phyloP scores from a whole-genome alignment of 1,140 invertebrate genomes.

The Notospermus geniculatus region DNA sequence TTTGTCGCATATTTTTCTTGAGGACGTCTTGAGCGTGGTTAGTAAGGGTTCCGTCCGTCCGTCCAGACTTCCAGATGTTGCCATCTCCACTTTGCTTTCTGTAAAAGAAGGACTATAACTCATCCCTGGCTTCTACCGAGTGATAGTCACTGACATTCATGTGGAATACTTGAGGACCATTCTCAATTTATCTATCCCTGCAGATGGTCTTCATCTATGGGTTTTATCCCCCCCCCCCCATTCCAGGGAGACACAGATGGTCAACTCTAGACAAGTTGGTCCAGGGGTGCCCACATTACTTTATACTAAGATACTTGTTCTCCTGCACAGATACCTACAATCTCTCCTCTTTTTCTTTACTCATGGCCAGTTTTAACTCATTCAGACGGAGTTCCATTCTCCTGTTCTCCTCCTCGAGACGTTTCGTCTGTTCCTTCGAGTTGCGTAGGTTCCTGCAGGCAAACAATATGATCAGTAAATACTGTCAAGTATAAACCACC shows the following conservation, averaged over 20 bases:
- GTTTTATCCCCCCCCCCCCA: too few species aligned
- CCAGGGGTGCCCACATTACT: too few species aligned
- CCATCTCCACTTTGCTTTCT: constrained; percentile 45
- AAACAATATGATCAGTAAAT: not conserved
- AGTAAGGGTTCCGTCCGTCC: constrained; percentile 39
- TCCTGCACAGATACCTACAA: constrained; percentile 38
- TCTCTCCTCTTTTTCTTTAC: constrained; percentile 51
- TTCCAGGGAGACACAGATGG: too few species aligned
- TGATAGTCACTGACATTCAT: too few species aligned
- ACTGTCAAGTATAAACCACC: too few species aligned
- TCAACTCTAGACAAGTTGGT: too few species aligned
- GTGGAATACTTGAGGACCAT: too few species aligned
- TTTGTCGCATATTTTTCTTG: constrained; percentile 14
- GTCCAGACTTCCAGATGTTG: constrained; percentile 44
- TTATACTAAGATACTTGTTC: too few species aligned
- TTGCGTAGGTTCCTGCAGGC: constrained; percentile 39
- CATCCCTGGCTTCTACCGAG: too few species aligned
- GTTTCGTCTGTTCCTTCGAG: constrained; percentile 43
- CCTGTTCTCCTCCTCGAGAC: constrained; percentile 47
- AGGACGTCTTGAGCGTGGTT: constrained; percentile 47
- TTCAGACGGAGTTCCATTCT: constrained; percentile 52
- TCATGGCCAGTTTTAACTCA: constrained; percentile 52
- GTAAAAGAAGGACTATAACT: constrained; percentile 12
- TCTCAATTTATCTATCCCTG: too few species aligned
- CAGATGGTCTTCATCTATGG: too few species aligned